Base-by-base conservation (phyloP, 2,113 vertebrate species). In the Balaeniceps rex region DNA sequence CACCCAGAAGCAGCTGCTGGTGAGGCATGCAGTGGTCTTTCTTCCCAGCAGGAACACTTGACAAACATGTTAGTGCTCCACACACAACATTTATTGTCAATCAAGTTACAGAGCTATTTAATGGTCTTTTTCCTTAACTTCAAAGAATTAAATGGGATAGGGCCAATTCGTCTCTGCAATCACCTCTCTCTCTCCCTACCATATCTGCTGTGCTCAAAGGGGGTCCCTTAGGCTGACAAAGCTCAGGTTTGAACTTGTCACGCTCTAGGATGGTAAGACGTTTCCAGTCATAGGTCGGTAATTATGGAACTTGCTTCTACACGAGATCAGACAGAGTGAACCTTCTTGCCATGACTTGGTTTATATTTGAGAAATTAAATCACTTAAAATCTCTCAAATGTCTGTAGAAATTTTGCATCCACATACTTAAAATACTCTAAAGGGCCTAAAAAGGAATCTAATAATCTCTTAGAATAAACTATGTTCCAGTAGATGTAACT, bases 281-380 rank as follows among this genome's bases (percentile, higher is more conserved):
- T 83, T 91, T 91, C 76, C 83, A 95, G 87, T 66, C 78, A 69
- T 4, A 80, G 87, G 63, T 88, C 29, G 24, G 70, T 80, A 90
- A 97, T 90, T 95, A 92, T 29, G 58, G 89, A 87, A 93, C 87
- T 94, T 91, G 89, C 81, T 95, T 91, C 63, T 93, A 92, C 82
- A 88, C 0, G 29, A 93, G 84, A 91, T 77, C 70, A 95, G 81
- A 86, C 14, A 72, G 69, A 81, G 74, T 40, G 52, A 92, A 83
- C 54, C 61, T 78, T 94, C 74, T 65, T 88, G 72, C 83, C 77
- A 76, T 64, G 15, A 84, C 70, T 76, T 80, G 61, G 83, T 72
- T 84, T 87, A 57, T 47, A 91, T 72, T 82, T 57, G 12, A 87
- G 61, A 93, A 91, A 89, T 61, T 69, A 93, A 82, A 69, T 36